Percentiles rank a stretch among this genome's conserved stretches.
Evolutionary conservation across 2,797 vertebrate species (phyloP).

Genomic region (Gobionotothen gibberifrons): DNA sequence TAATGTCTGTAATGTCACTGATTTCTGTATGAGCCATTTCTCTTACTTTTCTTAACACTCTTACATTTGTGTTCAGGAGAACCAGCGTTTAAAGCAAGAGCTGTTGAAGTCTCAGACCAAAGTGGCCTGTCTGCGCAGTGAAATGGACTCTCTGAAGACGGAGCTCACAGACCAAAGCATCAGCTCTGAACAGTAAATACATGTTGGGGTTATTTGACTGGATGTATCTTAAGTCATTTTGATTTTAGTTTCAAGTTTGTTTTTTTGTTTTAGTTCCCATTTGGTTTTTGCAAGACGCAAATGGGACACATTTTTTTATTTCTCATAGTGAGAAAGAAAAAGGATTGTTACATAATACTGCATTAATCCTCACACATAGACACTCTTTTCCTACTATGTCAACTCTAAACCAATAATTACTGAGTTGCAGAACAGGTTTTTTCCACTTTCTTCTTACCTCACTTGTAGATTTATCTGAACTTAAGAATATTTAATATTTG

Average conservation of each 20-base stretch:
- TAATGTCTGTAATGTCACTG: not conserved
- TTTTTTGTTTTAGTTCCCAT: not conserved
- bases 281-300: not conserved
- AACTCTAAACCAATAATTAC: conserved; percentile 16
- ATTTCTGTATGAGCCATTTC: not conserved
- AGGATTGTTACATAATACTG: not conserved
- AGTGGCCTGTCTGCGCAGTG: conserved; percentile 93
- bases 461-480: conserved; percentile 8
- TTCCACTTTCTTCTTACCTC: not conserved
- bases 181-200: conserved; percentile 88
- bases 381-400: not conserved
- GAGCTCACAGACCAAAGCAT: conserved; percentile 95
- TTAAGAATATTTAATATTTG: conserved; percentile 8
- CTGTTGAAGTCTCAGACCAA: conserved; percentile 94
- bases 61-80: conserved; percentile 84
- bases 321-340: not conserved
- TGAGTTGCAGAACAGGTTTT: conserved; percentile 28
- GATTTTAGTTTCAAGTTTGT: not conserved
- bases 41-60: not conserved
- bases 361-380: not conserved
- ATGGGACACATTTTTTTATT: not conserved
- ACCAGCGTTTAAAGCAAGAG: conserved; percentile 94
- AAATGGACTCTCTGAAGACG: conserved; percentile 94
- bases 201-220: not conserved
- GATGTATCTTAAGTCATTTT: not conserved